phyloP scores from a whole-genome alignment of 1,140 invertebrate genomes.

The Teleopsis dalmanni region DNA sequence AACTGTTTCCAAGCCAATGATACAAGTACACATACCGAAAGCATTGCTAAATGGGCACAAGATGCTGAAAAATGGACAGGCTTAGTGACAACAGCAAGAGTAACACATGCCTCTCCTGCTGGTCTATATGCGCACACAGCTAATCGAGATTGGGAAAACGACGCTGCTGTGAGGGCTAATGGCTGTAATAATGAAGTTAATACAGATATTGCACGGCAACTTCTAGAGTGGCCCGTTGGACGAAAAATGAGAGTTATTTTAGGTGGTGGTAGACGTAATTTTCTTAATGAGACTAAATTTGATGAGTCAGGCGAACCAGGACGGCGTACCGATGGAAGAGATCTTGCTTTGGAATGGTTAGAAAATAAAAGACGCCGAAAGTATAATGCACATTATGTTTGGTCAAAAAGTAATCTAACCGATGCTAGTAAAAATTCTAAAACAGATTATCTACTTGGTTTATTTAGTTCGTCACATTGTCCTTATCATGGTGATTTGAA shows the following conservation, averaged over 20 bases:
- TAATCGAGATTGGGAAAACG: conserved; percentile 68
- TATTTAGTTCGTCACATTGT: conserved; percentile 46
- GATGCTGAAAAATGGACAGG: conserved; percentile 63
- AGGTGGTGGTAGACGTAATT: conserved; percentile 65
- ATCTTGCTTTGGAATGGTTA: conserved; percentile 62
- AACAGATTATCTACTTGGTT: conserved; percentile 65
- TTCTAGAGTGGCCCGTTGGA: conserved; percentile 60
- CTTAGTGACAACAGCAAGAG: conserved; percentile 68
- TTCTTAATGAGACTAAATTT: conserved; percentile 51
- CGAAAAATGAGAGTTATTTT: conserved; percentile 56
- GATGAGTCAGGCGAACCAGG: conserved; percentile 60
- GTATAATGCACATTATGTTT: conserved; percentile 54
- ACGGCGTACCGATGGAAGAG: conserved; percentile 48
- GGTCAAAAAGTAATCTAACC: conserved; percentile 55
- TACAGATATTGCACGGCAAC: conserved; percentile 65
- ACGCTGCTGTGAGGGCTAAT: conserved; percentile 48
- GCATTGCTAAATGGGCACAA: conserved; percentile 60
- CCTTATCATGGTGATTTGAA: conserved; percentile 45
- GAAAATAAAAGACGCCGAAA: conserved; percentile 50
- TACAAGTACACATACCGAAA: conserved; percentile 49
- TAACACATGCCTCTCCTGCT: conserved; percentile 74
- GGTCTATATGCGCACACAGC: conserved; percentile 74
- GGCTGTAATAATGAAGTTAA: conserved; percentile 32
- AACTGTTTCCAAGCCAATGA: conserved; percentile 46
- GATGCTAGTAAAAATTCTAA: conserved; percentile 49